Evolutionary conservation across 1,140 invertebrate species (phyloP).

Genomic region (Andrena cerasifolii): DNA sequence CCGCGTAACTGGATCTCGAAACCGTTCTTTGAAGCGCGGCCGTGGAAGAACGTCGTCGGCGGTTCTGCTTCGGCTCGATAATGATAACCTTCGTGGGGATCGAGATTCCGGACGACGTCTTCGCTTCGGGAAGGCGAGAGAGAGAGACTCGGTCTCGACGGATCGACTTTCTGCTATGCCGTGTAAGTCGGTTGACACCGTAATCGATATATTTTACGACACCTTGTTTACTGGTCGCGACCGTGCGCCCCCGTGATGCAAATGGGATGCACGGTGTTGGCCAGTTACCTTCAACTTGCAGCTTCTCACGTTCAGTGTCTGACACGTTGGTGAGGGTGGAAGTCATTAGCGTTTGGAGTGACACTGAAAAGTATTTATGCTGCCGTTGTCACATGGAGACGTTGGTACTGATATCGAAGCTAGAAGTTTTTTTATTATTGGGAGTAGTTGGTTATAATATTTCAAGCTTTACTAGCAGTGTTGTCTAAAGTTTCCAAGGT

Average conservation of each 20-base stretch:
- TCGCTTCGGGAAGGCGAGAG: neutral
- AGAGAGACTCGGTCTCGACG: slow-evolving; percentile 22
- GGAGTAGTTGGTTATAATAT: no score
- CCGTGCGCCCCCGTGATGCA: neutral
- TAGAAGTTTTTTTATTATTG: no score
- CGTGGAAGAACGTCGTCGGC: slow-evolving; percentile 1
- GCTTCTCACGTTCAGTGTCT: neutral
- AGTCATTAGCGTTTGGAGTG: neutral
- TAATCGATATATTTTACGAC: slow-evolving; percentile 30
- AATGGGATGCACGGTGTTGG: neutral
- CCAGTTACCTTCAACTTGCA: neutral
- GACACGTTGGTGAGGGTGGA: neutral
- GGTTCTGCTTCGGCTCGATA: slow-evolving; percentile 7
- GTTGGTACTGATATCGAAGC: no score
- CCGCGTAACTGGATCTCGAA: slow-evolving; percentile 47
- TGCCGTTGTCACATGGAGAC: no score
- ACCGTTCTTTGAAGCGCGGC: slow-evolving; percentile 32
- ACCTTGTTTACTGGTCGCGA: slow-evolving; percentile 25
- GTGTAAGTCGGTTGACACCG: slow-evolving; percentile 7
- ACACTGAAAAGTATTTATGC: no score
- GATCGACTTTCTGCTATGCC: slow-evolving; percentile 33
- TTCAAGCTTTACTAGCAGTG: no score
- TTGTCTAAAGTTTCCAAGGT: no score
- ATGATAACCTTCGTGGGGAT: slow-evolving; percentile 45
- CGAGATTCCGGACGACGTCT: slow-evolving; percentile 38